phyloP scores from a whole-genome alignment of 37 sponge, comb jelly and placozoan species.

The Haliclona indistincta region DNA sequence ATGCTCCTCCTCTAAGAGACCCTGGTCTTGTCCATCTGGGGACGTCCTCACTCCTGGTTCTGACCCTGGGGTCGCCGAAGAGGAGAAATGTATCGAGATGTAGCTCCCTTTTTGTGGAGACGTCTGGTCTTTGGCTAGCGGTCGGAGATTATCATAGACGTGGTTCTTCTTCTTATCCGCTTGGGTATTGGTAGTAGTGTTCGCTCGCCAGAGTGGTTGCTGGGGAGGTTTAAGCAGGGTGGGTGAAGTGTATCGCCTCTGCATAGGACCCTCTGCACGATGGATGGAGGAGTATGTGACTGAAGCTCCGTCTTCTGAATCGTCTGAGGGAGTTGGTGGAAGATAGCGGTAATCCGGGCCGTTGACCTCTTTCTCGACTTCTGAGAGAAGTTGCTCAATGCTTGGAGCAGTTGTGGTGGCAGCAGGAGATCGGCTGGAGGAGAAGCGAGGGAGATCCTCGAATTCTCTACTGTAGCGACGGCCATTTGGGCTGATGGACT shows the following conservation, averaged over 20 bases:
- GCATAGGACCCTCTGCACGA: neutral
- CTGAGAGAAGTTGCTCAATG: conserved; percentile 56
- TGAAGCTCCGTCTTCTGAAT: conserved; percentile 9
- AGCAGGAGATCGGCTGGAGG: neutral
- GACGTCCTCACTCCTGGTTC: neutral
- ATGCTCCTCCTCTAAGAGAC: neutral
- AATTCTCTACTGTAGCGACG: neutral
- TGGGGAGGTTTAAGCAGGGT: neutral
- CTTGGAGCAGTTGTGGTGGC: conserved; percentile 10
- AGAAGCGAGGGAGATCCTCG: conserved; percentile 1
- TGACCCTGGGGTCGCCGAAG: neutral
- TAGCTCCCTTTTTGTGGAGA: conserved; percentile 1
- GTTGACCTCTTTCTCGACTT: conserved; percentile 48
- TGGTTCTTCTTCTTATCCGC: neutral
- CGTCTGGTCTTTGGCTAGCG: neutral
- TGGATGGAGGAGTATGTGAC: neutral
- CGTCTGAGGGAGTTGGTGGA: neutral
- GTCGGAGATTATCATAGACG: neutral
- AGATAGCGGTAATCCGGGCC: conserved; percentile 39
- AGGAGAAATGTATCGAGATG: too few relatives aligned
- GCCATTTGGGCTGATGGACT: neutral
- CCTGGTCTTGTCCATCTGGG: neutral
- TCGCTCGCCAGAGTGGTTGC: neutral
- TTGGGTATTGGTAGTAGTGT: neutral
- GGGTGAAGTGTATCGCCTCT: neutral